phyloP scores from a whole-genome alignment of 2,797 vertebrate genomes.

The Balearica regulorum region DNA sequence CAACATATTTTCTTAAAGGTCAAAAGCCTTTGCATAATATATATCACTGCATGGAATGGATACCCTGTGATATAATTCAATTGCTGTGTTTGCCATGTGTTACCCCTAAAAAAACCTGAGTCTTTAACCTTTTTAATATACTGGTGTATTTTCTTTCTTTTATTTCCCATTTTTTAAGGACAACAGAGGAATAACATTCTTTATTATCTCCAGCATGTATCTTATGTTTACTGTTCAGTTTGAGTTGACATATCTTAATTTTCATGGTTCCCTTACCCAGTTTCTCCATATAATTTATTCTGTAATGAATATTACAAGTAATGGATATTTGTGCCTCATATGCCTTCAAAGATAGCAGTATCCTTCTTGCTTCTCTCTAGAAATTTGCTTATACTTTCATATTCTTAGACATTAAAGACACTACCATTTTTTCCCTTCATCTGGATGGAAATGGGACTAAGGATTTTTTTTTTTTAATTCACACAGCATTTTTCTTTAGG shows the following conservation, averaged over 20 bases:
- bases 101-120: neutral
- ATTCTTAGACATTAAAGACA: neutral
- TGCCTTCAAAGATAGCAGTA: neutral
- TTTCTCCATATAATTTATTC: neutral
- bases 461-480: neutral
- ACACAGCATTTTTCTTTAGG: neutral
- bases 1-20: constrained; percentile 52
- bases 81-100: neutral
- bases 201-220: neutral
- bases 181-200: neutral
- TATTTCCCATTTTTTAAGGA: neutral
- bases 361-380: neutral
- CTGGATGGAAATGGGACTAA: neutral
- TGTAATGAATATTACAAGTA: neutral
- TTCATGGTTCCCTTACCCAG: neutral
- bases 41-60: constrained; percentile 19
- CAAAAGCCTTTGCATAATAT: constrained; percentile 48
- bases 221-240: neutral
- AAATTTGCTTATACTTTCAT: neutral
- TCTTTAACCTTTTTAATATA: constrained; percentile 1
- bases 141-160: neutral
- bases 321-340: neutral
- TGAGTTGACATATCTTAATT: neutral
- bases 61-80: constrained; percentile 21
- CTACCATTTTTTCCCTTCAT: neutral